Base-by-base conservation (phyloP, 92 coral and sea anemone species). In the Siderastrea radians region DNA sequence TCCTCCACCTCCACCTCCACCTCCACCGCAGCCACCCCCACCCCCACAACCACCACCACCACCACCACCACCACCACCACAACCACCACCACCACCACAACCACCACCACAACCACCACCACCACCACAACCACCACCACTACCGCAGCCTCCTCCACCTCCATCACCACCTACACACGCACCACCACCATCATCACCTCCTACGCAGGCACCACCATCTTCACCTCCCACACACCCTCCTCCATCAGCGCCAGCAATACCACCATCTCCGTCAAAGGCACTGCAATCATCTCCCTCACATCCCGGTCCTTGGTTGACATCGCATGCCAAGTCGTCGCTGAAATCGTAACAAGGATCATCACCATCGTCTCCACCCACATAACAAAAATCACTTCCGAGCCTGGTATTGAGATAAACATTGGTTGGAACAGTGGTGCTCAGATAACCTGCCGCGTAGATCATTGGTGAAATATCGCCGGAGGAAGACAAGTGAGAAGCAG, bases 381-480 rank as follows among this genome's bases (percentile, higher is more conserved):
- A 15, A n/a, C 66, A 61, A 19, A n/a, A 14, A 10, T 61, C 77
- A 49, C 58, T 73, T 11, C 77, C 77, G 7, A 73, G 12, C 9
- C 44, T 10, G 15, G 44, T 26, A 1, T 26, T 50, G 3, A 82
- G 50, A 62, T 77, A 89, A 1, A 70, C 81, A 61, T 89, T 89
- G 26, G 89, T 83, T 10, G 89, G 92, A 14, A 89, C 92, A 2
- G 72, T 84, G 74, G 51, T 78, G 57, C 89, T 76, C 63, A 59
- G 17, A 59, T 83, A 89, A 15, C 92, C 92, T 6, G 92, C 73
- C 16, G 85, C 84, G 7, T 75, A 79, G 26, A 89, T 16, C 59
- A 84, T 19, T 6, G 81, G 17, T 3, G 92, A 88, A 61, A 68
- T 46, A 10, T 16, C 14, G 47, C 74, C 71, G 60, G 43, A 68